phyloP scores from a whole-genome alignment of 2,113 vertebrate genomes.

The Scopus umbretta region DNA sequence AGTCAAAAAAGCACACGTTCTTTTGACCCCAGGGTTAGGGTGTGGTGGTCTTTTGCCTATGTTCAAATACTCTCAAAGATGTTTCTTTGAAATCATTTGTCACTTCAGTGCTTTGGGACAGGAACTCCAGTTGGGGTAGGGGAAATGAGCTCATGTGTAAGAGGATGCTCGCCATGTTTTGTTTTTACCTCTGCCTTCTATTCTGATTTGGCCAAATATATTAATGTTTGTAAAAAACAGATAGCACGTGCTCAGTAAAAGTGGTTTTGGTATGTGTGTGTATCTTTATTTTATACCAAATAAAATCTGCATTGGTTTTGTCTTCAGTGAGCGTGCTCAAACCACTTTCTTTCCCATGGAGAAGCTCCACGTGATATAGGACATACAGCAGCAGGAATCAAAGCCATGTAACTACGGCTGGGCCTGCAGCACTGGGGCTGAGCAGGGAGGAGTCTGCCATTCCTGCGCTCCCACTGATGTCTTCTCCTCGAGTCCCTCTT shows the following conservation, averaged over 20 bases:
- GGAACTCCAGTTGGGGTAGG: background rate
- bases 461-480: background rate
- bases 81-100: background rate
- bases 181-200: background rate
- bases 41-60: background rate
- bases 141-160: background rate
- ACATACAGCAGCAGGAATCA: background rate
- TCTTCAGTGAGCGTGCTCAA: background rate
- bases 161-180: background rate
- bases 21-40: background rate
- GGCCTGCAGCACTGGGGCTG: background rate
- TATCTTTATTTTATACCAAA: slow-evolving; percentile 12
- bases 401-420: background rate
- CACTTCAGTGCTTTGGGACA: background rate
- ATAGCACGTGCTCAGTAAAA: background rate
- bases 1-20: background rate
- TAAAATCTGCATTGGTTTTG: slow-evolving; percentile 1
- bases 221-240: background rate
- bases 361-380: background rate
- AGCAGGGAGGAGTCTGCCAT: background rate
- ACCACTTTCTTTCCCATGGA: background rate
- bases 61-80: background rate
- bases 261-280: background rate
- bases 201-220: background rate
- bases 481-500: background rate